Conservation (phyloP, 2,797 vertebrate genomes). For the Hyperoplus lanceolatus region DNA sequence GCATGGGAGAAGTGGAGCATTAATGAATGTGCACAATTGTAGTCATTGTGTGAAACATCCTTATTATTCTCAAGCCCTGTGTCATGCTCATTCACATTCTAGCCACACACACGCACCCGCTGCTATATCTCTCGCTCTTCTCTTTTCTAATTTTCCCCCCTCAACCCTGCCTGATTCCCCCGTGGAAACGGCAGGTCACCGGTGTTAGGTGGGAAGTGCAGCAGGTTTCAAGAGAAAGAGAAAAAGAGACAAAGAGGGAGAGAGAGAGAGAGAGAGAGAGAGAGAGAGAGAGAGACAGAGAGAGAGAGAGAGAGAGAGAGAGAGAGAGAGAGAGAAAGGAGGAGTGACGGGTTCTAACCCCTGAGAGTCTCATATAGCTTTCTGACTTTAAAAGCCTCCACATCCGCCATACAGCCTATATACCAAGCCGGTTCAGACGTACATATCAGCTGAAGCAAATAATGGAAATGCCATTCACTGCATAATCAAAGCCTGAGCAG, state of each 20-base stretch:
- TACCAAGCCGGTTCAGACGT: conserved; percentile 12
- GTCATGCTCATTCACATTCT: conserved; percentile 74
- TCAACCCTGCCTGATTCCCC: conserved; percentile 62
- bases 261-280: conserved; percentile 31
- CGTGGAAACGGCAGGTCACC: conserved; percentile 77
- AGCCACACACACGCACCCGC: conserved; percentile 45
- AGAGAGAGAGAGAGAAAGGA: too few relatives aligned
- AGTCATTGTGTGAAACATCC: conserved; percentile 73
- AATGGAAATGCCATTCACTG: conserved; percentile 41
- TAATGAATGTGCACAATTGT: conserved; percentile 74
- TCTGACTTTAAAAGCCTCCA: conserved; percentile 48
- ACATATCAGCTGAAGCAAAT: conserved; percentile 18
- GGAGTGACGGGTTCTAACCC: conserved; percentile 70
- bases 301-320: conserved; percentile 35
- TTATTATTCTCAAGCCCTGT: conserved; percentile 51
- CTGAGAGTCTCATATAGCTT: conserved; percentile 61
- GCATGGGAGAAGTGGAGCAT: conserved; percentile 41
- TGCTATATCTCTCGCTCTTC: conserved; percentile 46
- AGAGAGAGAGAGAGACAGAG: conserved; percentile 38
- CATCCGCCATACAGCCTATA: conserved; percentile 37
- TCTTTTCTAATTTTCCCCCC: conserved; percentile 76
- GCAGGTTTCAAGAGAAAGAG: conserved; percentile 48
- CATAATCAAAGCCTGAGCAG: conserved; percentile 21
- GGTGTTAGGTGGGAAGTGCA: conserved; percentile 61
- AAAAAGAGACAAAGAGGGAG: conserved; percentile 33